Evolutionary conservation across 2,113 vertebrate species (phyloP).

Genomic region (Parotia lawesii): DNA sequence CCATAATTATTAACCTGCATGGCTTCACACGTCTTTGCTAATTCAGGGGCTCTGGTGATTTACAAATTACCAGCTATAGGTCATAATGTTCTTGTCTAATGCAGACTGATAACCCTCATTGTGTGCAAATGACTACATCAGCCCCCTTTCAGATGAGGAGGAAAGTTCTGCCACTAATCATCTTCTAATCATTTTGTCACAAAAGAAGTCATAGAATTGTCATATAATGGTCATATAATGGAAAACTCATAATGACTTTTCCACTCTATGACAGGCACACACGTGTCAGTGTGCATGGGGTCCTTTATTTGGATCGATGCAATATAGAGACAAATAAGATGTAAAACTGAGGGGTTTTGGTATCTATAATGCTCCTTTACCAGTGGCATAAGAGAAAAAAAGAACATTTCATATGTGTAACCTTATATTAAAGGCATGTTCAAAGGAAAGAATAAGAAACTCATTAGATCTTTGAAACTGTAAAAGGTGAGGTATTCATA

Average conservation of each 20-base stretch:
- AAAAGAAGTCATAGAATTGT: neutral
- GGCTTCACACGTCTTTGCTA: neutral
- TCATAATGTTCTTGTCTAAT: slow-evolving; percentile 24
- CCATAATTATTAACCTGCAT: neutral
- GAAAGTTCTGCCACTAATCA: neutral
- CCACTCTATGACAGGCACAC: neutral
- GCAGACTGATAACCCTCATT: neutral
- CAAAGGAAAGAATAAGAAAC: neutral
- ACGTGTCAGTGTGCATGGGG: neutral
- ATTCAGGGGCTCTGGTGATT: neutral
- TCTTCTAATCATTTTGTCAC: neutral
- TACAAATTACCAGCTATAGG: neutral
- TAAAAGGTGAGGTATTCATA: neutral
- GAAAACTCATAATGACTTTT: neutral
- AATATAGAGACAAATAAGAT: neutral
- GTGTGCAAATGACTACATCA: neutral
- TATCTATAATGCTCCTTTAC: neutral
- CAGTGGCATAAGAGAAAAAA: neutral
- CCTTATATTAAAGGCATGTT: neutral
- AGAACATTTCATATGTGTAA: neutral
- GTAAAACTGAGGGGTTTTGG: neutral
- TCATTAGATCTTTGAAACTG: neutral
- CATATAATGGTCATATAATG: neutral
- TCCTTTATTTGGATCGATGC: neutral
- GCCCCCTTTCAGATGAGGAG: neutral